Evolutionary conservation across 2,888 invertebrate species (phyloP).

Genomic region (Dorcus parallelipipedus): DNA sequence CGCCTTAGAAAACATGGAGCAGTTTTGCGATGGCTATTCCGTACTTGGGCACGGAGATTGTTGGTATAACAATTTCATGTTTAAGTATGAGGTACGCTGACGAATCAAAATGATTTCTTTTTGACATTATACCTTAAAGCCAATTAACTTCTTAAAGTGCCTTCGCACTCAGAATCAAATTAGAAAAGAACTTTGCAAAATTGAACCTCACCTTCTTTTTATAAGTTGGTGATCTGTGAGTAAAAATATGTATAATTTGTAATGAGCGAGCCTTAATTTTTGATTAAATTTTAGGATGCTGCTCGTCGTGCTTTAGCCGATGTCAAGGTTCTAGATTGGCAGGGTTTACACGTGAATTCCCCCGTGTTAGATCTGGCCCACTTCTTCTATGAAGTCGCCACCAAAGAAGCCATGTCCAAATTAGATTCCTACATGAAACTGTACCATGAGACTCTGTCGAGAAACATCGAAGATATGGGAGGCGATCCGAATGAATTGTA

Average conservation of each 20-base stretch:
- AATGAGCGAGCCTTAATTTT: background rate
- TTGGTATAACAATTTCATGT: constrained; percentile 20
- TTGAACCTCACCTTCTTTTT: no score
- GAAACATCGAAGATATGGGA: constrained; percentile 27
- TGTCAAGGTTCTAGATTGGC: constrained; percentile 21
- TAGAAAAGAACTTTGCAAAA: background rate
- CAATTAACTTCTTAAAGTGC: no score
- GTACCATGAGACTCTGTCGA: constrained; percentile 34
- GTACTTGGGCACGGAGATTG: constrained; percentile 19
- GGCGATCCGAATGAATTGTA: constrained; percentile 33
- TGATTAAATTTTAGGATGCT: constrained; percentile 8
- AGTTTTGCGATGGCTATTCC: background rate
- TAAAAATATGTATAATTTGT: background rate
- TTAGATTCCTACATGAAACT: constrained; percentile 31
- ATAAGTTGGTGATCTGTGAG: background rate
- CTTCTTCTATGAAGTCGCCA: constrained; percentile 32
- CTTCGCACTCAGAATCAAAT: background rate
- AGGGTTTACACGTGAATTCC: constrained; percentile 17
- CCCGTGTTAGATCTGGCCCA: constrained; percentile 38
- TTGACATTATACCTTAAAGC: background rate
- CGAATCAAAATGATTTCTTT: background rate
- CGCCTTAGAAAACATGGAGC: background rate
- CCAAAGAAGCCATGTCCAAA: constrained; percentile 27
- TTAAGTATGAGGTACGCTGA: constrained; percentile 13
- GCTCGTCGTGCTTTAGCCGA: background rate